Evolutionary conservation across 2,888 invertebrate species (phyloP).

Genomic region (Eupeodes latifasciatus): DNA sequence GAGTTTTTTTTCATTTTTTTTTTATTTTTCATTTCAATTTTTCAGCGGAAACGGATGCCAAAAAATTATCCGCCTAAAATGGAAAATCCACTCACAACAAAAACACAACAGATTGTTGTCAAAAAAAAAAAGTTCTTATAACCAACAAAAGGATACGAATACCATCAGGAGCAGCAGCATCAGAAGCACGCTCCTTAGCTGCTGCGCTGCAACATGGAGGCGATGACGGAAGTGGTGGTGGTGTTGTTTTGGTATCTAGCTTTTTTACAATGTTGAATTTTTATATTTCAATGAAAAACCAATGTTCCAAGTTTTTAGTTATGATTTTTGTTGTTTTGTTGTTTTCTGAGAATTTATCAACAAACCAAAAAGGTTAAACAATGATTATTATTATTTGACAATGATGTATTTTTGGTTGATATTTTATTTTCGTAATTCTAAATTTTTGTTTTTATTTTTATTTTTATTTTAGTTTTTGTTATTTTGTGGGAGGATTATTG

Average conservation of each 20-base stretch:
- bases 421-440: background rate
- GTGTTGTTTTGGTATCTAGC: background rate
- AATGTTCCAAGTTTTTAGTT: background rate
- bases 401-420: constrained; percentile 43
- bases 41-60: constrained; percentile 51
- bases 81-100: constrained; percentile 7
- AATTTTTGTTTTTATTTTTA: background rate
- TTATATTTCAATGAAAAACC: constrained; percentile 41
- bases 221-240: constrained; percentile 14
- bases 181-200: background rate
- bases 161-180: constrained; percentile 4
- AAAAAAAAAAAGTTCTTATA: constrained; percentile 28
- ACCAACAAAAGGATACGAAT: constrained; percentile 29
- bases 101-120: constrained; percentile 43
- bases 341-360: constrained; percentile 31
- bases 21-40: constrained; percentile 2
- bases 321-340: constrained; percentile 22
- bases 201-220: background rate
- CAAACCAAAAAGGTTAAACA: constrained; percentile 55
- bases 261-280: constrained; percentile 27
- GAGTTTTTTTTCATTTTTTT: background rate
- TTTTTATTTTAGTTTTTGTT: background rate
- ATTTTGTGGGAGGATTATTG: constrained; percentile 25
- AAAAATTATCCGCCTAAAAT: constrained; percentile 52
- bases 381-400: constrained; percentile 67